A percentile compares a stretch with the other conserved stretches of the same genome.
Evolutionary conservation across 2,797 vertebrate genomes (phyloP).

Genomic region (Ceryle rudis): DNA sequence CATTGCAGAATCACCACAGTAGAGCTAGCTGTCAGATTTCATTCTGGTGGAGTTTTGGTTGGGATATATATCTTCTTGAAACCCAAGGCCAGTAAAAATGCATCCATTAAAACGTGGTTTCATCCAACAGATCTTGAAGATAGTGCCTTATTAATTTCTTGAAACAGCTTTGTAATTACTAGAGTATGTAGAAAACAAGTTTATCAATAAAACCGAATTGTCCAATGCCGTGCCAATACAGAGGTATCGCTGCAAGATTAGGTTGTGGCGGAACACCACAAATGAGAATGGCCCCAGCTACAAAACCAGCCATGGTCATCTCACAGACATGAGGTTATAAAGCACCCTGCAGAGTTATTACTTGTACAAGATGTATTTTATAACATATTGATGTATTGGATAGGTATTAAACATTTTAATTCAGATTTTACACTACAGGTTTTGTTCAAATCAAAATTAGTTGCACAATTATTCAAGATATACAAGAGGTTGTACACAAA

Average conservation of each 20-base stretch:
- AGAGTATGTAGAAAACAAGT: neutral
- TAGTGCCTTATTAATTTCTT: neutral
- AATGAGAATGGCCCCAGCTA: neutral
- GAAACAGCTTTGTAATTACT: neutral
- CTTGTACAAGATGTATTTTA: neutral
- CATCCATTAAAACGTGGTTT: neutral
- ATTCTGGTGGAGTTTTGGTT: neutral
- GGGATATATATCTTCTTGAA: neutral
- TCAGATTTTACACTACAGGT: neutral
- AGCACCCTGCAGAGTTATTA: neutral
- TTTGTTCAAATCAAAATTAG: neutral
- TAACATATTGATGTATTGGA: fast-evolving
- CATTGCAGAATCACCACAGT: neutral
- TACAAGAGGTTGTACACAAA: neutral
- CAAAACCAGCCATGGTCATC: neutral
- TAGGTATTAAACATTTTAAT: neutral
- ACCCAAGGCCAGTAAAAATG: neutral
- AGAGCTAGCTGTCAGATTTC: neutral
- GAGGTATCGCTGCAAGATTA: neutral
- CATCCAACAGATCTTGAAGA: neutral
- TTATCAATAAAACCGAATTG: neutral
- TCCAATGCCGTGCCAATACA: neutral
- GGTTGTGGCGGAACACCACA: neutral
- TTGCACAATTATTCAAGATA: neutral
- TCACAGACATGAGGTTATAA: neutral